These are phyloP conservation scores for Macrosteles quadrilineatus DNA, from an alignment of 1,140 invertebrate species.

Conservation along the genomic window DNA sequence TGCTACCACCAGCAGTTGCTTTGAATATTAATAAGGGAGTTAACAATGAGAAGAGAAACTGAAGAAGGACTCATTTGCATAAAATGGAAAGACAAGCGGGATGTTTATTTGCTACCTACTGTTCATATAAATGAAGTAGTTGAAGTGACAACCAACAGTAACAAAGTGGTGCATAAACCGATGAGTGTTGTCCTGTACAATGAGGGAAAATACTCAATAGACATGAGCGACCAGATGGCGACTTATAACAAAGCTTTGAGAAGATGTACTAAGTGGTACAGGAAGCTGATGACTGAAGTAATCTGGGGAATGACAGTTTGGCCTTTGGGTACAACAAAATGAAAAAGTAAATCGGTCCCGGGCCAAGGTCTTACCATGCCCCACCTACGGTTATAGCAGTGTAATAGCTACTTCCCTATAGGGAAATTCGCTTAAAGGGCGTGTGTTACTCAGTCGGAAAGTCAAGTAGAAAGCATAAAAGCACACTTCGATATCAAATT, in stretches of 20 bases:
- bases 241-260: conserved; percentile 4
- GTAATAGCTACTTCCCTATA: no score
- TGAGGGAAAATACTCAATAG: not conserved
- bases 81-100: conserved; percentile 1
- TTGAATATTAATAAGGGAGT: not conserved
- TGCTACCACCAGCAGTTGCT: not conserved
- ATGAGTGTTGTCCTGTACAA: not conserved
- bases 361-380: no score
- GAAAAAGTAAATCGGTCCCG: no score
- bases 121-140: not conserved
- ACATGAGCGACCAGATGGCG: conserved; percentile 7
- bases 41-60: not conserved
- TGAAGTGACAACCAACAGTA: not conserved
- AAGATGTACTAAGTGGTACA: conserved; percentile 10
- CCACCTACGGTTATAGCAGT: no score
- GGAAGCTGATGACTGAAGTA: not conserved
- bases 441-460: conserved; percentile 44
- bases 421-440: no score
- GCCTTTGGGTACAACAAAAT: no score
- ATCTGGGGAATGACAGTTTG: conserved; percentile 1
- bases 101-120: not conserved
- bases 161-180: conserved; percentile 4
- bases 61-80: not conserved
- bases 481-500: conserved; percentile 31
- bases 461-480: conserved; percentile 42